A percentile compares a stretch with the other conserved stretches of the same genome.
Evolutionary conservation across 2,888 invertebrate genomes (phyloP).

Genomic region (Morinoia aosen): DNA sequence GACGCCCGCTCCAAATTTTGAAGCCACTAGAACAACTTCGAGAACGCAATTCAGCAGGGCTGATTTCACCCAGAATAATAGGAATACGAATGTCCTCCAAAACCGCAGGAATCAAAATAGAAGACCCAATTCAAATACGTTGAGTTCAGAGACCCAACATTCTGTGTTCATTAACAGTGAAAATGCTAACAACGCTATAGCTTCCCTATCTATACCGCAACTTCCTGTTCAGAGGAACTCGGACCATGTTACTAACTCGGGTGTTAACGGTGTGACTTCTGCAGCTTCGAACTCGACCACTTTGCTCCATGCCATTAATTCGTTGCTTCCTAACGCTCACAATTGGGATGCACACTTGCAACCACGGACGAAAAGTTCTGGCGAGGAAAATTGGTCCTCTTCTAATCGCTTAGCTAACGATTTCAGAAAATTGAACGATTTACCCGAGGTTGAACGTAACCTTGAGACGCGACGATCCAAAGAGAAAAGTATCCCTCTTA

Average conservation of each 20-base stretch:
- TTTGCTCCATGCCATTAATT: neutral
- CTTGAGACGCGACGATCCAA: neutral
- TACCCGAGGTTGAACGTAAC: neutral
- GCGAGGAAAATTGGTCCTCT: neutral
- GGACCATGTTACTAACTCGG: neutral
- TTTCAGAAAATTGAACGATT: neutral
- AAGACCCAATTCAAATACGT: neutral
- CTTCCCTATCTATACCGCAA: neutral
- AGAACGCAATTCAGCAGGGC: neutral
- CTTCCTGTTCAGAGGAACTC: neutral
- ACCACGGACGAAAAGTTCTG: neutral
- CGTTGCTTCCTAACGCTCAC: constrained; percentile 22
- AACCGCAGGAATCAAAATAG: neutral
- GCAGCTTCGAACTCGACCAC: neutral
- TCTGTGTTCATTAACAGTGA: neutral
- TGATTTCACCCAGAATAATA: neutral
- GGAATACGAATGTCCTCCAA: neutral
- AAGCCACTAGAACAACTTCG: neutral
- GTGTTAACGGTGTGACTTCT: neutral
- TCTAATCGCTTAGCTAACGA: neutral
- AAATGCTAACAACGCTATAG: neutral
- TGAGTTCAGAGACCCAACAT: neutral
- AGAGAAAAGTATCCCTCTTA: neutral
- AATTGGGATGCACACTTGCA: constrained; percentile 36
- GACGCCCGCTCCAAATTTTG: neutral